Evolutionary conservation across 2,797 vertebrate species (phyloP), one percentile per base, ranked within the genome.

Genomic region (Microcaecilia unicolor): DNA sequence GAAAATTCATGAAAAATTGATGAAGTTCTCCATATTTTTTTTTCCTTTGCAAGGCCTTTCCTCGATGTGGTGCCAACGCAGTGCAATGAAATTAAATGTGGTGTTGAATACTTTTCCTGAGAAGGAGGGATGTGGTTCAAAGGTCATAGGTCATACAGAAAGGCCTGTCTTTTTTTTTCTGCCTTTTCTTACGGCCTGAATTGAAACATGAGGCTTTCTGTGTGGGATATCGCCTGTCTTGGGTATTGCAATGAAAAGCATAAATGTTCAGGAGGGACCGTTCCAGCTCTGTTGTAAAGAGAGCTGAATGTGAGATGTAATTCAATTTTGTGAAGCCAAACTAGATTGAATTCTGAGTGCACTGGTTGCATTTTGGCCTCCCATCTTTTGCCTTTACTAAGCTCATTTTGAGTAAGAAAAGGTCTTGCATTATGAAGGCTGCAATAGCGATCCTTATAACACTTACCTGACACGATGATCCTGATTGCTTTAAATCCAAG

Each of bases 1-100:
- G 90, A 94, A 94, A 89, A 90, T 89, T 88, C 88, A 96, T 96
- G 84, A 96, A 97, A 96, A 87, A 93, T 97, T 92, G 79, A 97
- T 96, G 86, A 88, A 87, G 83, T 87, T 77, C 67, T 67, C 49
- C 74, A 80, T 91, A 91, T 86, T 88, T 93, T 84, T 76, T 73
- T 74, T 73, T 44, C 34, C 26, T 28, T 67, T 70, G 14, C 18
- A n/a, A n/a, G n/a, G 68, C 44, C 41, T 51, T 64, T 77, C 64
- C 62, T 61, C 39, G 41, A n/a, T n/a, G 45, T 26, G 33, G 53
- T 60, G 50, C 55, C 68, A 48, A 2, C 28, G 49, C 47, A 51
- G 56, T 32, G 16, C 58, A 58, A 30, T 51, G 54, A 64, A 69
- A 60, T 80, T 68, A 78, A 80, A 77, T 67, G 65, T 79, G 70